A percentile compares a stretch with the other conserved stretches of the same genome.
phyloP scores from a whole-genome alignment of 1,140 invertebrate species.

The Gerris buenoi region DNA sequence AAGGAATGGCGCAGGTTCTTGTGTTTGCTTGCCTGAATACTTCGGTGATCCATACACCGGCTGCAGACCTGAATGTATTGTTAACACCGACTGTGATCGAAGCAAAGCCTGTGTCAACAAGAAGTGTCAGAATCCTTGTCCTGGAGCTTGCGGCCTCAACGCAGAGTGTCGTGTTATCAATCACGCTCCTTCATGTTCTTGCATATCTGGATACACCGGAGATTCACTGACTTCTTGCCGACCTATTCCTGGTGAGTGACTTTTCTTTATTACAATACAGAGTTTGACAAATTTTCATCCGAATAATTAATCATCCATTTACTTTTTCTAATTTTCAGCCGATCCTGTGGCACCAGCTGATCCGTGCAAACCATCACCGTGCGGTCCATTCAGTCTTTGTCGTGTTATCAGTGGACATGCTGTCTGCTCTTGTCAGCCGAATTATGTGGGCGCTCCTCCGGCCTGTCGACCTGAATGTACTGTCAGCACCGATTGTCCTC shows the following conservation, averaged over 20 bases:
- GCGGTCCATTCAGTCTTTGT: conserved; percentile 35
- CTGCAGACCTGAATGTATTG: conserved; percentile 47
- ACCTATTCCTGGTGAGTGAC: conserved; percentile 9
- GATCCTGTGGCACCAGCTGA: conserved; percentile 19
- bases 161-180: conserved; percentile 52
- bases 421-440: conserved; percentile 34
- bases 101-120: conserved; percentile 51
- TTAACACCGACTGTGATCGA: conserved; percentile 52
- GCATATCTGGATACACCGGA: conserved; percentile 41
- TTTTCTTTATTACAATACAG: neutral
- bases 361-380: conserved; percentile 29
- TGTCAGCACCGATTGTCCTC: conserved; percentile 30
- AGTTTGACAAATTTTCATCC: neutral
- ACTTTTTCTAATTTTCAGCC: conserved; percentile 8
- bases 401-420: conserved; percentile 31
- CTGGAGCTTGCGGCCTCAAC: conserved; percentile 53
- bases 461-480: conserved; percentile 32
- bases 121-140: conserved; percentile 61
- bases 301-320: conserved; percentile 9
- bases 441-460: conserved; percentile 33
- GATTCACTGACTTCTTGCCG: conserved; percentile 48
- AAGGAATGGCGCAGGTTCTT: conserved; percentile 54
- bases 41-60: conserved; percentile 48
- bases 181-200: conserved; percentile 49
- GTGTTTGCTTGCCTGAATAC: conserved; percentile 46